phyloP scores from a whole-genome alignment of 1,140 invertebrate species.

The Macrocentrus cingulum region DNA sequence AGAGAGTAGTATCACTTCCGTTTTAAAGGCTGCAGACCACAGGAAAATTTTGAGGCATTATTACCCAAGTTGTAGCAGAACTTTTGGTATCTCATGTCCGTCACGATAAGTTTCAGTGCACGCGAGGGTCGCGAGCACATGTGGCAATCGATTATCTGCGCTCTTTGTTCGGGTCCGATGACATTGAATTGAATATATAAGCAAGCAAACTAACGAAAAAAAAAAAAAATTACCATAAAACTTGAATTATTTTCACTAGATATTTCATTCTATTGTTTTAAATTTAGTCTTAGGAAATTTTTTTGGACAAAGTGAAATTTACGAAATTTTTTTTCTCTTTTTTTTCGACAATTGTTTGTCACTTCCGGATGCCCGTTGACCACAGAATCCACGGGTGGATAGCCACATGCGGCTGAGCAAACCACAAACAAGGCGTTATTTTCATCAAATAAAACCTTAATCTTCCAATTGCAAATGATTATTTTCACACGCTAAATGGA shows the following conservation, averaged over 20 bases:
- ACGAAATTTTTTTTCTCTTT: not conserved
- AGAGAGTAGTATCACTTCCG: too few species aligned
- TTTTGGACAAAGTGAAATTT: not conserved
- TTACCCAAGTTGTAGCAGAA: not conserved
- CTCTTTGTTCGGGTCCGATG: conserved; percentile 6
- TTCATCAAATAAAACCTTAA: not conserved
- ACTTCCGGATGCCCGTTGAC: conserved; percentile 3
- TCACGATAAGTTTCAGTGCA: conserved; percentile 9
- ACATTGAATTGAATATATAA: too few species aligned
- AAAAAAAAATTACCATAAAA: not conserved
- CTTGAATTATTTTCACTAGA: not conserved
- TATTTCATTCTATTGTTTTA: not conserved
- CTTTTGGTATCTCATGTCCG: not conserved
- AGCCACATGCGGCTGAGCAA: conserved; percentile 21
- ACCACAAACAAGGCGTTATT: not conserved
- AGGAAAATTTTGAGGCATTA: not conserved
- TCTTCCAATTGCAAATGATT: too few species aligned
- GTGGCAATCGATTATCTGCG: conserved; percentile 15
- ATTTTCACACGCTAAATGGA: too few species aligned
- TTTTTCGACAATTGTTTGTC: not conserved
- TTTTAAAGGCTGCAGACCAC: not conserved
- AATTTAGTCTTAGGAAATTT: not conserved
- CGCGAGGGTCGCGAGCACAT: conserved; percentile 5
- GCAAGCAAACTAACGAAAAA: conserved; percentile 1
- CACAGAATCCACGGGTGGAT: conserved; percentile 37